These are phyloP conservation scores for Mastacembelus armatus DNA, from an alignment of 2,797 vertebrate species.

Conservation along the genomic window DNA sequence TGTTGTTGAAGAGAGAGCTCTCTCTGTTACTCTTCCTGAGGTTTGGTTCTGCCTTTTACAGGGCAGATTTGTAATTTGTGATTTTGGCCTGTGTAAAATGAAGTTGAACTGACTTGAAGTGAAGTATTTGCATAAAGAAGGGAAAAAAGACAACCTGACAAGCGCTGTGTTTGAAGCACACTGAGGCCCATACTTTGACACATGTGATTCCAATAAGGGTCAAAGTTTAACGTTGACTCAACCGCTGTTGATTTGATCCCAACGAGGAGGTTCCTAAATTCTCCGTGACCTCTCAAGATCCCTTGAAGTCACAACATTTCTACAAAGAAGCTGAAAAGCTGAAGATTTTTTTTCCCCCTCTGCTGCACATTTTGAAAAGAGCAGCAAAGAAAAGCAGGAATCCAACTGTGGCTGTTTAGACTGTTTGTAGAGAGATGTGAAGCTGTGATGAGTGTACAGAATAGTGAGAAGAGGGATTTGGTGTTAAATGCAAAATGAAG, in stretches of 20 bases:
- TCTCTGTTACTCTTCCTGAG: not conserved
- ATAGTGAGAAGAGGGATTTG: constrained; percentile 26
- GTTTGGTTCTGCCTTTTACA: not conserved
- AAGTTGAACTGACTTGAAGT: not conserved
- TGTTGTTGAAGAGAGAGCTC: not conserved
- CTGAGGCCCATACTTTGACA: constrained; percentile 7
- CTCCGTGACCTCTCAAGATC: constrained; percentile 8
- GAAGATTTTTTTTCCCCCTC: not conserved
- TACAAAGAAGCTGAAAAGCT: constrained; percentile 6
- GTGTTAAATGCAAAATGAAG: constrained; percentile 16
- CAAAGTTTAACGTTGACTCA: constrained; percentile 53
- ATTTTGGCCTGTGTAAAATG: not conserved
- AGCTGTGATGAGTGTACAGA: constrained; percentile 35
- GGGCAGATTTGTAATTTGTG: not conserved
- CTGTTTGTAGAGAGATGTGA: constrained; percentile 34
- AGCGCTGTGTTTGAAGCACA: constrained; percentile 12
- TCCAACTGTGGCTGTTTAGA: not conserved
- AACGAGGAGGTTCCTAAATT: constrained; percentile 27
- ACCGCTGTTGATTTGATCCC: constrained; percentile 40
- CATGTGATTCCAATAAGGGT: constrained; percentile 44
- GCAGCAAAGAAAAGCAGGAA: not conserved
- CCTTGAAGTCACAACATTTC: constrained; percentile 26
- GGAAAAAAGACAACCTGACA: not conserved
- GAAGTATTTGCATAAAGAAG: not conserved
- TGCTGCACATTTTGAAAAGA: constrained; percentile 8